A percentile compares a stretch with the other conserved stretches of the same genome.
Conservation (phyloP, 1,140 invertebrate species). For the Drosophila navojoa region DNA sequence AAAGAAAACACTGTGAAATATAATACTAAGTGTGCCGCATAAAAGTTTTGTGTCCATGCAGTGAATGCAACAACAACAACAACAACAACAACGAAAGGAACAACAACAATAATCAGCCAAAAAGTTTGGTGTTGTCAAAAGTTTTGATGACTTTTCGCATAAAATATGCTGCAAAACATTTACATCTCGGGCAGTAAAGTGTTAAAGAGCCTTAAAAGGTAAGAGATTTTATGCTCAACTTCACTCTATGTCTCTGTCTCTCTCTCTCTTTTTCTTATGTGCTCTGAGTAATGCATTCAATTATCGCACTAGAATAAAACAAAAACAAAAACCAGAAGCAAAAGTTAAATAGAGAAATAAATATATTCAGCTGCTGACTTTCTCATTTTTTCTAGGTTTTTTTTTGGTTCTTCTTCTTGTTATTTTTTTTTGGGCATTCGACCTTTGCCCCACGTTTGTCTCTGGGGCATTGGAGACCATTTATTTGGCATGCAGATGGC, state of each 20-base stretch:
- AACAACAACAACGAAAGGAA: conserved; percentile 17
- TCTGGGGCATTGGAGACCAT: conserved; percentile 3
- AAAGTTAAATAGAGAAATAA: conserved; percentile 7
- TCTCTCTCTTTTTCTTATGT: not conserved
- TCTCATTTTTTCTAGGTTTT: not conserved
- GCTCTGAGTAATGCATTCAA: conserved; percentile 75
- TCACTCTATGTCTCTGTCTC: not conserved
- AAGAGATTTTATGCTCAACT: conserved; percentile 30
- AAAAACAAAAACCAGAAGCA: conserved; percentile 29
- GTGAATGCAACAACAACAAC: conserved; percentile 28
- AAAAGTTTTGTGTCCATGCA: conserved; percentile 44
- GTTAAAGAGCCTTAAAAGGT: conserved; percentile 71
- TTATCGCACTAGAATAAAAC: conserved; percentile 42
- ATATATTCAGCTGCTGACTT: not conserved
- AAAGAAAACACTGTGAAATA: conserved; percentile 25
- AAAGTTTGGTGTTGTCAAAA: conserved; percentile 57
- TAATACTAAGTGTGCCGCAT: conserved; percentile 7
- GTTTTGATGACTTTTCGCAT: conserved; percentile 59
- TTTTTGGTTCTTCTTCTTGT: not conserved
- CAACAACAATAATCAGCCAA: conserved; percentile 33
- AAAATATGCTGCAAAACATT: conserved; percentile 73
- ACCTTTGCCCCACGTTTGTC: not conserved
- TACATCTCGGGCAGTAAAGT: conserved; percentile 63
- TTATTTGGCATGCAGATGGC: conserved; percentile 39
- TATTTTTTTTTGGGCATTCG: not conserved